phyloP scores from a whole-genome alignment of 2,797 vertebrate genomes.

The Amphiprion clarkii region DNA sequence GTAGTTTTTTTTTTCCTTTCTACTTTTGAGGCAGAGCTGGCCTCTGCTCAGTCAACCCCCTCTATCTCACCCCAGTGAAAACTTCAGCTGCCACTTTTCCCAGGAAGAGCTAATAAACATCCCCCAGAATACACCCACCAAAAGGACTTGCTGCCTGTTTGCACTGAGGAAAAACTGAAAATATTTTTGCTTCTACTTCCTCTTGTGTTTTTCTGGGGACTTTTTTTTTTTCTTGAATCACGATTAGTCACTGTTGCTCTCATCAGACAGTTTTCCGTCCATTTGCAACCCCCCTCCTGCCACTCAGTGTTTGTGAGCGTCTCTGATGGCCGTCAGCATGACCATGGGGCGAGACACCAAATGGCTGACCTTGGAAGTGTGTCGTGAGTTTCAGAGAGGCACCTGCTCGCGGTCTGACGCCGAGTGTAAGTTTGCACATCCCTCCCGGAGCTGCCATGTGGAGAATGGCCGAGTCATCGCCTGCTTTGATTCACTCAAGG shows the following conservation, averaged over 20 bases:
- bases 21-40: slow-evolving; percentile 74
- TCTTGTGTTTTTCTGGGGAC: slow-evolving; percentile 28
- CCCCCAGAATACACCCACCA: slow-evolving; percentile 53
- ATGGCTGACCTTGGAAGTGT: slow-evolving; percentile 99
- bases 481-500: slow-evolving; percentile 99
- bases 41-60: slow-evolving; percentile 69
- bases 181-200: slow-evolving; percentile 45
- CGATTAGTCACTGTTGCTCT: slow-evolving; percentile 56
- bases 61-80: slow-evolving; percentile 62
- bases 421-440: slow-evolving; percentile 99
- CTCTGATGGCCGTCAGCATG: slow-evolving; percentile 91
- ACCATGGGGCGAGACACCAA: slow-evolving; percentile 97
- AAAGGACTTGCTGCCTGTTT: slow-evolving; percentile 52
- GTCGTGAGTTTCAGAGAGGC: slow-evolving; percentile 98
- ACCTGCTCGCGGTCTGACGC: slow-evolving; percentile 95
- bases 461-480: slow-evolving; percentile 98
- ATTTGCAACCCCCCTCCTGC: slow-evolving; percentile 14
- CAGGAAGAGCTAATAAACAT: slow-evolving; percentile 69
- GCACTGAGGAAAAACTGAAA: slow-evolving; percentile 37
- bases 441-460: slow-evolving; percentile 97
- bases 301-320: slow-evolving; percentile 42
- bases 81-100: slow-evolving; percentile 76
- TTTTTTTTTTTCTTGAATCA: slow-evolving; percentile 53
- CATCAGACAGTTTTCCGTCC: slow-evolving; percentile 54
- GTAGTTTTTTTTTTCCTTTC: slow-evolving; percentile 47